phyloP scores from a whole-genome alignment of 2,888 invertebrate species.

The Periphyllus acericola region DNA sequence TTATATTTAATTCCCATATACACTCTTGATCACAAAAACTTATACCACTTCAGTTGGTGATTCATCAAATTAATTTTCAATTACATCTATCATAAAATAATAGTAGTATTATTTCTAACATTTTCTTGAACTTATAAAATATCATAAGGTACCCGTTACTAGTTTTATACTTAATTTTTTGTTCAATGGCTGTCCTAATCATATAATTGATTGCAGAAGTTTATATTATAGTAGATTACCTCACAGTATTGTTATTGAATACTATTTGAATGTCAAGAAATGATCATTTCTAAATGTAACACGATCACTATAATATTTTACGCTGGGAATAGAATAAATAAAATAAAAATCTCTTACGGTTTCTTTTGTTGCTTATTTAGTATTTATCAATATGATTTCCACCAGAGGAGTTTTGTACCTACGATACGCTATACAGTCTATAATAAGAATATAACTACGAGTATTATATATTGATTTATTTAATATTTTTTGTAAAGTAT shows the following conservation, averaged over 20 bases:
- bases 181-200: not conserved
- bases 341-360: too few relatives aligned
- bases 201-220: conserved; percentile 14
- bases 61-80: not conserved
- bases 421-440: too few relatives aligned
- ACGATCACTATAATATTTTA: not conserved
- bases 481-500: too few relatives aligned
- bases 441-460: too few relatives aligned
- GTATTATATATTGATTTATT: too few relatives aligned
- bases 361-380: too few relatives aligned
- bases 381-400: too few relatives aligned
- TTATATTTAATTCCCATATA: not conserved
- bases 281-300: not conserved
- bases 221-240: not conserved
- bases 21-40: not conserved
- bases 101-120: not conserved
- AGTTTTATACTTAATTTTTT: not conserved
- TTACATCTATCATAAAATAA: not conserved
- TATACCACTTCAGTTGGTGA: not conserved
- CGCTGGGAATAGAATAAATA: too few relatives aligned
- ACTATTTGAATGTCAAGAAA: not conserved
- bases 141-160: not conserved
- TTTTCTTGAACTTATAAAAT: not conserved
- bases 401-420: too few relatives aligned
- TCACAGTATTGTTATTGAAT: not conserved